Conservation (phyloP, 2,113 vertebrate species). For the Oreotragus oreotragus region DNA sequence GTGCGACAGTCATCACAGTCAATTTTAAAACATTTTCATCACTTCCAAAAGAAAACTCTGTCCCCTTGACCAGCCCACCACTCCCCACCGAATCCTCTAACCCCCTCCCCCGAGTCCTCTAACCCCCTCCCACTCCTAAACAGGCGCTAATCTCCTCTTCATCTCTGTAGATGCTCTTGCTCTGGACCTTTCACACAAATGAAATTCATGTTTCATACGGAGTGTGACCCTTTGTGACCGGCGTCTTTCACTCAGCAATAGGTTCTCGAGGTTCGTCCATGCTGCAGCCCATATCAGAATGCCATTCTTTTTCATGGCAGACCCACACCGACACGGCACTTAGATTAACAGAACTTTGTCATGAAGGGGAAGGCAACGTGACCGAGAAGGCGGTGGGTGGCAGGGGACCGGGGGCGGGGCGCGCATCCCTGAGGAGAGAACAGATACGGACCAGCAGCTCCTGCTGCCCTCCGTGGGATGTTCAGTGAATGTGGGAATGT, state of each 20-base stretch:
- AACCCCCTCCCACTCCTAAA: neutral
- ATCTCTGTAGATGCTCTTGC: neutral
- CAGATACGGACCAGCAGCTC: neutral
- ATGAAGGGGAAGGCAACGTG: fast-evolving
- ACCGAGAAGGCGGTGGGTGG: fast-evolving
- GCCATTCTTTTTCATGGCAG: neutral
- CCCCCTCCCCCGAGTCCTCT: fast-evolving
- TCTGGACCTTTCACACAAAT: neutral
- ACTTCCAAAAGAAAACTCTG: neutral
- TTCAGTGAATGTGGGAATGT: neutral
- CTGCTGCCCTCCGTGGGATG: neutral
- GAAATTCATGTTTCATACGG: neutral
- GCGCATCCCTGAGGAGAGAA: neutral
- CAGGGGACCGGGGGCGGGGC: fast-evolving
- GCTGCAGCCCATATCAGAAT: fast-evolving
- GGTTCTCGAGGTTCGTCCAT: neutral
- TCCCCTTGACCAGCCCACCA: too few relatives aligned
- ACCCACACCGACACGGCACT: neutral
- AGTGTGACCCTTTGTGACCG: neutral
- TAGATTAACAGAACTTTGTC: fast-evolving
- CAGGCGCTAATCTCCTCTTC: neutral
- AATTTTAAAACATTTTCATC: neutral
- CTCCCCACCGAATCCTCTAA: neutral
- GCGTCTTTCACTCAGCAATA: neutral
- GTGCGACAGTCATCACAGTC: neutral